Base-by-base conservation (phyloP, 2,888 invertebrate species). In the Nyleta sp. region DNA sequence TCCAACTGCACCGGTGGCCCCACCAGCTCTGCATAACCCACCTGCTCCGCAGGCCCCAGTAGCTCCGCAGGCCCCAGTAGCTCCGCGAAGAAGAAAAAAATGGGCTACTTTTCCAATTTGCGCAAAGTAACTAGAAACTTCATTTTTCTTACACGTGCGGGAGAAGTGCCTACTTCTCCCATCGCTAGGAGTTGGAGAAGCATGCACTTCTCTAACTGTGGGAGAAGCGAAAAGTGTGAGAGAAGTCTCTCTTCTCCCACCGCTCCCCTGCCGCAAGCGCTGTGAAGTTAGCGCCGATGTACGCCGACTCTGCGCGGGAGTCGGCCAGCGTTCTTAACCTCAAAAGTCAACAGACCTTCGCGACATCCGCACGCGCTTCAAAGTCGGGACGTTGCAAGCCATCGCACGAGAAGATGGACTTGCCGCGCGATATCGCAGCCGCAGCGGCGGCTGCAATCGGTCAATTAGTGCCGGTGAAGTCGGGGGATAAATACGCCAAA, bases 161-260 rank as follows among this genome's bases (percentile, higher is more conserved):
- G 42, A 42, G 18, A 42, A 42, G 17, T 42, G 8, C 40, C 42
- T 38, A 42, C 18, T 42, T 42, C 42, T 42, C 42, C 42, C 42
- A 42, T 11, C 1, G 42, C 1, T 42, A 1, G 1, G 1, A 7
- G 18, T 17, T 1, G 42, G 42, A 42, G 42, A 42, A 42, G 2
- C 10, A 2, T 5, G 5, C 42, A 5, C 17, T 42, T 42, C 15
- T 42, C 42, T 7, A 6, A 42, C 42, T 42, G 42, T 42, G 48
- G 22, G n/a, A 52, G 52, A 52, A 52, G 18, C 31, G 6, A 33
- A 33, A 52, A 52, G 31, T 1, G 50, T 50, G 50, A 28, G 50
- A 50, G 50, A 50, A 52, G 52, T 28, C 31, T n/a, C 11, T 52
- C 10, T 31, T 52, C 33, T 33, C 52, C 31, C 52, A 46, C 46